Evolutionary conservation across 2,888 invertebrate genomes (phyloP).

Genomic region (Miltochrista miniata): DNA sequence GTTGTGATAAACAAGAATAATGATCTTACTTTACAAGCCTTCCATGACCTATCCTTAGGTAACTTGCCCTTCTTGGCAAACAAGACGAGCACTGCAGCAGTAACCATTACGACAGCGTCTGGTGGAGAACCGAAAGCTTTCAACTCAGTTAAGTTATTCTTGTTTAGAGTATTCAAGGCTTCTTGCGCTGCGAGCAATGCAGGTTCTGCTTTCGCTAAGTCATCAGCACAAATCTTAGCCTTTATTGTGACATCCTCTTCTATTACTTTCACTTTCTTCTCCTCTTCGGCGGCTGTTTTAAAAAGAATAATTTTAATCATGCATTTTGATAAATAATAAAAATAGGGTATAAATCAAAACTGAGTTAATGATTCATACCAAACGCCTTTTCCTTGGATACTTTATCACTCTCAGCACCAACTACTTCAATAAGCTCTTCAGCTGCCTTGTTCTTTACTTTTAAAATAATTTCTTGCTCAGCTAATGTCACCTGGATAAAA

Average conservation of each 20-base stretch:
- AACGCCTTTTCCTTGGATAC: slow-evolving; percentile 93
- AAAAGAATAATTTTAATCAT: background rate
- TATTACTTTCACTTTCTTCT: slow-evolving; percentile 94
- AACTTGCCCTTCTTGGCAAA: slow-evolving; percentile 92
- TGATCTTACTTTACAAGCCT: slow-evolving; percentile 88
- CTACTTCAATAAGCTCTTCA: slow-evolving; percentile 92
- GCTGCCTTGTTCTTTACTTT: slow-evolving; percentile 95
- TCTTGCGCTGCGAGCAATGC: slow-evolving; percentile 94
- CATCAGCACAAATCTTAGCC: slow-evolving; percentile 93
- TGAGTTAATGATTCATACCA: slow-evolving; percentile 75
- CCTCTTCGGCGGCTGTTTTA: slow-evolving; percentile 90
- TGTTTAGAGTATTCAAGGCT: slow-evolving; percentile 95
- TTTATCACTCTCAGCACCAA: slow-evolving; percentile 95
- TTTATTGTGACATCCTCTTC: slow-evolving; percentile 94
- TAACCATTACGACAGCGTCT: slow-evolving; percentile 93
- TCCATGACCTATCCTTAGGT: slow-evolving; percentile 97
- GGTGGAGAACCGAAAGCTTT: slow-evolving; percentile 97
- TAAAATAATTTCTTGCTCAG: slow-evolving; percentile 91
- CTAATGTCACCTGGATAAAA: slow-evolving; percentile 73
- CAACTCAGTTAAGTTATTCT: slow-evolving; percentile 96
- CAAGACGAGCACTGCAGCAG: slow-evolving; percentile 94
- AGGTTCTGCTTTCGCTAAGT: slow-evolving; percentile 95
- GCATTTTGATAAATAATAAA: background rate
- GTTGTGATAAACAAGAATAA: no score
- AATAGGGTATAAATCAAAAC: background rate